phyloP scores from a whole-genome alignment of 64 coral and sea anemone species.

The Pocillopora damicornis region DNA sequence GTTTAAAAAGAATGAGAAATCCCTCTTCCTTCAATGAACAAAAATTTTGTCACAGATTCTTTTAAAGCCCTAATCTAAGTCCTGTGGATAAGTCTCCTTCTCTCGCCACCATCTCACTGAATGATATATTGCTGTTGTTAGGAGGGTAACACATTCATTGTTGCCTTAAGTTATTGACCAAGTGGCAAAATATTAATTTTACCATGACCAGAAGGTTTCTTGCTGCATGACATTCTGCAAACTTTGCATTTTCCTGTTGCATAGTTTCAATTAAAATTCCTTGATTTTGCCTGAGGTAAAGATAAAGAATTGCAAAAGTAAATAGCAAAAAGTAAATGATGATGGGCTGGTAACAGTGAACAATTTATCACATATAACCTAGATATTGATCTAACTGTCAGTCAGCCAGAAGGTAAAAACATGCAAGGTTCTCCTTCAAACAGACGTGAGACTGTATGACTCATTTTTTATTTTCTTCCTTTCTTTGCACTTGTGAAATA shows the following conservation, averaged over 20 bases:
- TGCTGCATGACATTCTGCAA: conserved; percentile 69
- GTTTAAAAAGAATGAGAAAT: too few species aligned
- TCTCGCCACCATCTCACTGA: too few species aligned
- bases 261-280: conserved; percentile 95
- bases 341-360: too few species aligned
- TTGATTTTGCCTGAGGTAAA: conserved; percentile 69
- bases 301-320: neutral
- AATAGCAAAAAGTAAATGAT: too few species aligned
- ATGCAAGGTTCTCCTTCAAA: neutral
- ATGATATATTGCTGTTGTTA: too few species aligned
- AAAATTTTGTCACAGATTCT: too few species aligned
- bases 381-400: neutral
- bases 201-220: conserved; percentile 67
- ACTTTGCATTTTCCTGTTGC: conserved; percentile 94
- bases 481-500: neutral
- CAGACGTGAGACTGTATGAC: neutral
- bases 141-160: too few species aligned
- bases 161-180: too few species aligned
- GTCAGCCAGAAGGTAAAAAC: neutral
- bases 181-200: neutral
- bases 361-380: too few species aligned
- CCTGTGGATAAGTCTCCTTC: too few species aligned
- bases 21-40: too few species aligned
- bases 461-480: neutral
- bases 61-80: too few species aligned